Base-by-base conservation (phyloP, 2,888 invertebrate species). In the Pemphredon lugubris region DNA sequence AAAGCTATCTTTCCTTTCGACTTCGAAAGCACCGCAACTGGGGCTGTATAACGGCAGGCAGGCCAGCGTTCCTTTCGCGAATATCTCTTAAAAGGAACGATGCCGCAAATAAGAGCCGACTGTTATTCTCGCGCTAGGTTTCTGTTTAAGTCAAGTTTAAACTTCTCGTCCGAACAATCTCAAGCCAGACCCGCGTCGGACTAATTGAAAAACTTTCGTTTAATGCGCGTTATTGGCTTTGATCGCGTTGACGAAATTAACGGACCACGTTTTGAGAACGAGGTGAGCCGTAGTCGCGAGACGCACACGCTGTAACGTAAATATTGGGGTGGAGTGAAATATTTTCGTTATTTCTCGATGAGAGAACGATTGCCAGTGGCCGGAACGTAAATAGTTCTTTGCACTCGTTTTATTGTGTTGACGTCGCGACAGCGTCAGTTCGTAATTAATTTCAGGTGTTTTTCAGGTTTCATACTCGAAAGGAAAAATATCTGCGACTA, bases 81-180 rank as follows among this genome's bases (percentile, higher is more conserved):
- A 69, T 73, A 67, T 47, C 57, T 53, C 57, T 34, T 14, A 30
- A 65, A 73, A 79, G 70, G 69, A 76, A 79, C 66, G 66, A 79
- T 67, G 59, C 44, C 48, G 57, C 60, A 79, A 78, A 79, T 61
- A 64, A 68, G 57, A 71, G 57, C 51, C 53, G 67, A 66, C 65
- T 51, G 61, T 69, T 78, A 53, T 45, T 67, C 55, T 44, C 57
- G 40, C 18, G 32, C 42, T 14, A 32, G 47, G 11, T 50, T 57
- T 21, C 50, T 58, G 54, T 68, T 76, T 68, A 61, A 59, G 61
- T 65, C 58, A 48, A 30, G 18, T 51, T 26, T 42, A 14, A 63
- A 75, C 63, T 77, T 69, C n/a, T n/a, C 18, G 40, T 60, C 40
- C 26, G 44, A 54, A 45, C 59, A 44, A 32, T 64, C 30, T 39